Conservation (phyloP, 2,113 vertebrate genomes). For the Lagopus leucura region DNA sequence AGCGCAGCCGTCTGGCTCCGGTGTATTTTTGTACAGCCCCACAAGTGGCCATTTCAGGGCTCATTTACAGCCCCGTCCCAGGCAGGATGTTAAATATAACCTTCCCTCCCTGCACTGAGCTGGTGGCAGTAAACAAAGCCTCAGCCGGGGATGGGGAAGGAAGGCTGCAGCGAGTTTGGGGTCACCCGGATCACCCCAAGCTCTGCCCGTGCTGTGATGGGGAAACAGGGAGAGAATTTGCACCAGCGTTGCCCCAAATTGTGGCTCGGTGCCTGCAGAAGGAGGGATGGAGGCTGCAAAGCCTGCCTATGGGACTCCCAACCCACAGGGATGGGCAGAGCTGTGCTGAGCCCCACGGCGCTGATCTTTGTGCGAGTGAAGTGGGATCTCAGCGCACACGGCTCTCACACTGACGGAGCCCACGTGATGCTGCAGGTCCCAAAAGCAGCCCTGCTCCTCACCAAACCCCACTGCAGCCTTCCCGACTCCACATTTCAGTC, state of each 20-base stretch:
- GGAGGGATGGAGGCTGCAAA: background rate
- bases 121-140: background rate
- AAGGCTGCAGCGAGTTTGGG: background rate
- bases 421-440: accelerated
- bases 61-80: background rate
- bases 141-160: too few relatives aligned
- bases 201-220: accelerated
- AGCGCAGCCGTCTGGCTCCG: background rate
- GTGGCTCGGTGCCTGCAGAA: accelerated
- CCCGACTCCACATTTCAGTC: background rate
- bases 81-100: background rate
- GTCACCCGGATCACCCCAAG: background rate
- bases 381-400: background rate
- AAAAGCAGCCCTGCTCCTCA: background rate
- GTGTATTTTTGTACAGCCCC: background rate
- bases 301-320: background rate
- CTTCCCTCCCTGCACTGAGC: background rate
- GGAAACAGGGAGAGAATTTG: accelerated
- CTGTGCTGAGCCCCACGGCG: accelerated
- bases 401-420: background rate
- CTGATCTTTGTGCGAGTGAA: too few relatives aligned
- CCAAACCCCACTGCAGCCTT: background rate
- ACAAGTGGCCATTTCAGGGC: background rate
- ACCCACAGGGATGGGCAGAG: accelerated
- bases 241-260: accelerated